phyloP scores from a whole-genome alignment of 1,140 invertebrate species.

The Tribolium madens region DNA sequence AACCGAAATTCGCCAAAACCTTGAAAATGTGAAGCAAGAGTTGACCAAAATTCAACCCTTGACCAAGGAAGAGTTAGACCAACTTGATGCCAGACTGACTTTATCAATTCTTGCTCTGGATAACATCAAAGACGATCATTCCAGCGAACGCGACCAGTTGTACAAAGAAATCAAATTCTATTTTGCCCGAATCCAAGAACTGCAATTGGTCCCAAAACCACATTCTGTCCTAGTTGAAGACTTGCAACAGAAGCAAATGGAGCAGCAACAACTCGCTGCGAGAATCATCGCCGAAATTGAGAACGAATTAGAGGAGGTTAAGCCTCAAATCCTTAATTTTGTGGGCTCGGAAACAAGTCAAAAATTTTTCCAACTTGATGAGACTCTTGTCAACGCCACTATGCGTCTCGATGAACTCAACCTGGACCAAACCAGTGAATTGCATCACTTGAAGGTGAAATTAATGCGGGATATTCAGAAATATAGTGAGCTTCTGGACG shows the following conservation, averaged over 20 bases:
- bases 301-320: conserved; percentile 38
- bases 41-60: conserved; percentile 46
- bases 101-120: conserved; percentile 33
- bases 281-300: conserved; percentile 19
- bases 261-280: background rate
- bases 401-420: conserved; percentile 45
- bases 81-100: conserved; percentile 20
- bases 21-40: conserved; percentile 39
- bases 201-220: background rate
- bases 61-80: conserved; percentile 18
- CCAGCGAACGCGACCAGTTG: background rate
- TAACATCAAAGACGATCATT: conserved; percentile 26
- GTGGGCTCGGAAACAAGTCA: conserved; percentile 46
- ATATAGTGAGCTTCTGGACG: conserved; percentile 46
- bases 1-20: conserved; percentile 41
- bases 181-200: background rate
- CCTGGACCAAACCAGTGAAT: conserved; percentile 6
- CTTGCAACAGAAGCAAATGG: background rate
- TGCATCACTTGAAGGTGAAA: conserved; percentile 47
- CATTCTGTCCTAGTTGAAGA: background rate
- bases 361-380: conserved; percentile 52
- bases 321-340: conserved; percentile 49
- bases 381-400: conserved; percentile 38
- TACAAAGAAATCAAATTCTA: conserved; percentile 18
- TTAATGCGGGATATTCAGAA: conserved; percentile 47